phyloP scores from a whole-genome alignment of 2,797 vertebrate species.

The Xenops minutus region DNA sequence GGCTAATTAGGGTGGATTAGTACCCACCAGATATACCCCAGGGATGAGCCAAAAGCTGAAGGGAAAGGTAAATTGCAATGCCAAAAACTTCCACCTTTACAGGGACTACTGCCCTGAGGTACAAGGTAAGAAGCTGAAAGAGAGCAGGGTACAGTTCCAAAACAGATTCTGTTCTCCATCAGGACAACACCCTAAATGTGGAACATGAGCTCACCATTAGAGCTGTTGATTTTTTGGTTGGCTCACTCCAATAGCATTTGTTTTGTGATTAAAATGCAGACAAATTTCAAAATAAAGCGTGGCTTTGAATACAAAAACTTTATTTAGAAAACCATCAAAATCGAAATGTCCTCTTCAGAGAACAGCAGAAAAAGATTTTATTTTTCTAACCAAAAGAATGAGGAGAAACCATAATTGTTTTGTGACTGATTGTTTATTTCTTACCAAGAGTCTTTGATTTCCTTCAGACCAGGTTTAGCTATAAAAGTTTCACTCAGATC shows the following conservation, averaged over 20 bases:
- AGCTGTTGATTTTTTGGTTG: background rate
- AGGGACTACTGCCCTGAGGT: background rate
- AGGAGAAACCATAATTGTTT: background rate
- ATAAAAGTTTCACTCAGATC: background rate
- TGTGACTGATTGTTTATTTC: background rate
- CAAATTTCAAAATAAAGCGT: background rate
- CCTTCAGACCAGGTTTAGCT: background rate
- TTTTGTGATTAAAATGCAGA: background rate
- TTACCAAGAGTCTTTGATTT: background rate
- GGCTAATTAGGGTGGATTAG: slow-evolving; percentile 52
- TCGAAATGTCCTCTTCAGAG: background rate
- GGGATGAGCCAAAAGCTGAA: slow-evolving; percentile 7
- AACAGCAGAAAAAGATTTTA: background rate
- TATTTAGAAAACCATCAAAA: background rate
- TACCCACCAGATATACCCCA: background rate
- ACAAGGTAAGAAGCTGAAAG: background rate
- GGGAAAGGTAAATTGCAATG: background rate
- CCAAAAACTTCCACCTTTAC: background rate
- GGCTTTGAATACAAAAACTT: background rate
- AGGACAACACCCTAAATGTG: background rate
- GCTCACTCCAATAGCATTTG: background rate
- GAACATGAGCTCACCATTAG: background rate
- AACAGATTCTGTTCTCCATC: background rate
- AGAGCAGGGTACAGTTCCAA: background rate
- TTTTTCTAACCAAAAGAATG: background rate